Percentiles rank a stretch among this genome's conserved stretches.
These are phyloP conservation scores for Nomada goodeniana DNA, from an alignment of 2,888 invertebrate species.

Conservation along the genomic window DNA sequence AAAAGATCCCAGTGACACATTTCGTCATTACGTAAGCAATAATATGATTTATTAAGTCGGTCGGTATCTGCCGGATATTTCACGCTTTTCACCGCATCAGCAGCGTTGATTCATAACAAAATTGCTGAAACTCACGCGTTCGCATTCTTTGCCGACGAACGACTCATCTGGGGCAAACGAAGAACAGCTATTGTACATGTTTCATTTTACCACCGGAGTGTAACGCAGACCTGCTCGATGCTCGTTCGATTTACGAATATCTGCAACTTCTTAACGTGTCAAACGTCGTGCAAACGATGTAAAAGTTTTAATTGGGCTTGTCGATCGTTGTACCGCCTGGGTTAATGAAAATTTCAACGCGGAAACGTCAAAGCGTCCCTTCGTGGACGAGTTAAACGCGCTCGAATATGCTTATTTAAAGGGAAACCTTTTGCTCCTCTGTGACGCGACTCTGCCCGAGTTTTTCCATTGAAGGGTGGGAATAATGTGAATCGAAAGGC, in stretches of 20 bases:
- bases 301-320: constrained; percentile 30
- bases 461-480: neutral
- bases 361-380: constrained; percentile 26
- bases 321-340: constrained; percentile 19
- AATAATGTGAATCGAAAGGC: neutral
- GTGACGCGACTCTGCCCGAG: neutral
- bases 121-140: neutral
- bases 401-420: constrained; percentile 33
- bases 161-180: constrained; percentile 18
- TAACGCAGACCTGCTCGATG: neutral
- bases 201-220: neutral
- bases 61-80: constrained; percentile 21
- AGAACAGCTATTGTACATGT: neutral
- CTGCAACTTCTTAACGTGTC: neutral
- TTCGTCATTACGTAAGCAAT: constrained; percentile 21
- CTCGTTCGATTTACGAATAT: neutral
- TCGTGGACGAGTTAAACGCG: constrained; percentile 11
- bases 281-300: neutral
- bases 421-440: neutral
- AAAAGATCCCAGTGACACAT: constrained; percentile 20
- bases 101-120: constrained; percentile 42
- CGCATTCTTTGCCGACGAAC: constrained; percentile 12
- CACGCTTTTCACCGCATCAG: constrained; percentile 10
- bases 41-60: constrained; percentile 20
- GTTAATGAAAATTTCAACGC: constrained; percentile 50